A percentile compares a stretch with the other conserved stretches of the same genome.
Evolutionary conservation across 2,797 vertebrate species (phyloP).

Genomic region (Acropternis orthonyx): DNA sequence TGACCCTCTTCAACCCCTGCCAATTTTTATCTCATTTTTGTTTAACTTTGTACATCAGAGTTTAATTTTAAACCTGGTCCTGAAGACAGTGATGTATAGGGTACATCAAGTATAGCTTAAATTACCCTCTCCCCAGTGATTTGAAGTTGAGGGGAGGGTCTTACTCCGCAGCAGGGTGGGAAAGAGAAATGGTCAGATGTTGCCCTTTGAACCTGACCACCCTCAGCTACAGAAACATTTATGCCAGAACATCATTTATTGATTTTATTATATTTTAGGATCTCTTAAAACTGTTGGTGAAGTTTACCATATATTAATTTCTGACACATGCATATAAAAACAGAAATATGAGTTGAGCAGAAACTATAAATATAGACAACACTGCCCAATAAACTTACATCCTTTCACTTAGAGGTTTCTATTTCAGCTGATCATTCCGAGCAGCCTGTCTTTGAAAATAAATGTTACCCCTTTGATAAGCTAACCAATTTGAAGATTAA

Average conservation of each 20-base stretch:
- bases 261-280: slow-evolving; percentile 65
- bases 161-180: slow-evolving; percentile 82
- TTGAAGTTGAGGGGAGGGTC: slow-evolving; percentile 75
- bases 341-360: slow-evolving; percentile 37
- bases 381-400: slow-evolving; percentile 42
- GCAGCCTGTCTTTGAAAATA: slow-evolving; percentile 56
- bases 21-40: slow-evolving; percentile 97
- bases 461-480: slow-evolving; percentile 47
- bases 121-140: slow-evolving; percentile 94
- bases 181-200: slow-evolving; percentile 87
- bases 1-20: slow-evolving; percentile 92
- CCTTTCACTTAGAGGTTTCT: slow-evolving; percentile 37
- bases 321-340: slow-evolving; percentile 46
- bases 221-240: slow-evolving; percentile 75
- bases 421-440: slow-evolving; percentile 39
- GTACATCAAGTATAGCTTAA: slow-evolving; percentile 94
- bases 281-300: slow-evolving; percentile 59
- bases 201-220: slow-evolving; percentile 86
- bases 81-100: slow-evolving; percentile 99
- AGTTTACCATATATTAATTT: slow-evolving; percentile 42
- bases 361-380: slow-evolving; percentile 59
- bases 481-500: slow-evolving; percentile 66
- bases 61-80: slow-evolving; percentile 95
- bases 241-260: slow-evolving; percentile 62
- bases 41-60: slow-evolving; percentile 99